Percentiles rank a stretch among this genome's conserved stretches.
These are phyloP conservation scores for Chaunax sp. DNA, from an alignment of 2,797 vertebrate genomes.

Conservation along the genomic window DNA sequence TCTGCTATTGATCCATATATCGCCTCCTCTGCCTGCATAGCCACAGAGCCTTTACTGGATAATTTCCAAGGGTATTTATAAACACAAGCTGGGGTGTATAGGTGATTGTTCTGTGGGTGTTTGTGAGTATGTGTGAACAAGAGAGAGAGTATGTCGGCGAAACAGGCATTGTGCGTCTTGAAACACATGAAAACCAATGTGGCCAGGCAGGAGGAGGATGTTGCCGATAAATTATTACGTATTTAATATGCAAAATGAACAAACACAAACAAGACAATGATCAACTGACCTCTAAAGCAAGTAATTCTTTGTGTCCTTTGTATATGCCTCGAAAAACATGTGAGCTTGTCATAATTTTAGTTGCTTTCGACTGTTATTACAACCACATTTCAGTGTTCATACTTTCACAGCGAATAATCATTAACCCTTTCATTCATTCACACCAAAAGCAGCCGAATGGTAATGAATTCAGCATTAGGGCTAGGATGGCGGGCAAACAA, in stretches of 20 bases:
- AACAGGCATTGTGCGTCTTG: background rate
- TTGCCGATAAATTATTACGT: too few species aligned
- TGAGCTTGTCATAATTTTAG: too few species aligned
- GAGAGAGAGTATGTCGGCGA: background rate
- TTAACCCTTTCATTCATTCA: background rate
- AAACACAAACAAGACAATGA: too few species aligned
- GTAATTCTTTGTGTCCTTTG: too few species aligned
- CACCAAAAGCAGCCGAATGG: background rate
- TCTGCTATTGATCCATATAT: constrained; percentile 74
- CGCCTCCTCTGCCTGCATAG: constrained; percentile 46
- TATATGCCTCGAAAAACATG: too few species aligned
- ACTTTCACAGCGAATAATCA: constrained; percentile 29
- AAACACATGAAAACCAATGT: constrained; percentile 14
- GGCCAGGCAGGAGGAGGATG: background rate
- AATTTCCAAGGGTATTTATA: constrained; percentile 77
- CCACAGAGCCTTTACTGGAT: constrained; percentile 68
- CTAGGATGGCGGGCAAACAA: constrained; percentile 4
- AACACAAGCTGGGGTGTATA: constrained; percentile 57
- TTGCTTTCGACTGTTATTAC: background rate
- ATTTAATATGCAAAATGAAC: background rate
- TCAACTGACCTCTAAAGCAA: too few species aligned
- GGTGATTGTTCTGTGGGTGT: constrained; percentile 36
- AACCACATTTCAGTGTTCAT: background rate
- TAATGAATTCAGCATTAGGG: background rate
- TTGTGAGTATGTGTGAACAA: constrained; percentile 36